Evolutionary conservation across 2,797 vertebrate species (phyloP).

Genomic region (Falco biarmicus): DNA sequence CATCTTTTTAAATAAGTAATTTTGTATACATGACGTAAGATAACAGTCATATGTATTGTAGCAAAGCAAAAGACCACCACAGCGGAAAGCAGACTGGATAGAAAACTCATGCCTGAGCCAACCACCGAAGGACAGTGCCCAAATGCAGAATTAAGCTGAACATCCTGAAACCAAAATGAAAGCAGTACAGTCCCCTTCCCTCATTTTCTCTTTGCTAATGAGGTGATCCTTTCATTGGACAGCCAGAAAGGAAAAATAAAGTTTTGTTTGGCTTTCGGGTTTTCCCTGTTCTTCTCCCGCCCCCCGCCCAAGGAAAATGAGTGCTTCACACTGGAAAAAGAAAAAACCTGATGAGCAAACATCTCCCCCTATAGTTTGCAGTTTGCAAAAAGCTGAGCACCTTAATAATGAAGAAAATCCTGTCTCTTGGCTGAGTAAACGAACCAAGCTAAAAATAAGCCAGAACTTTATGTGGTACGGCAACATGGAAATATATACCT

Average conservation of each 20-base stretch:
- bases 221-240: not conserved
- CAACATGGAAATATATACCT: not conserved
- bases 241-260: not conserved
- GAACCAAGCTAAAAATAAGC: not conserved
- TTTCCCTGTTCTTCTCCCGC: not conserved
- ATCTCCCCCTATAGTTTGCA: conserved; percentile 27
- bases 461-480: not conserved
- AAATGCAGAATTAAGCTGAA: not conserved
- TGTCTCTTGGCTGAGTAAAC: not conserved
- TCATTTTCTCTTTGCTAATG: not conserved
- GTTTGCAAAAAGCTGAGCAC: conserved; percentile 6
- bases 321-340: not conserved
- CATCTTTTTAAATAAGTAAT: not conserved
- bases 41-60: not conserved
- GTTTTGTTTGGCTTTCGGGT: not conserved
- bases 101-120: not conserved
- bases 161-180: not conserved
- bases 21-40: not conserved
- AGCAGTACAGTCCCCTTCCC: not conserved
- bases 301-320: not conserved
- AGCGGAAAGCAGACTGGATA: not conserved
- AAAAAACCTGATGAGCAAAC: not conserved
- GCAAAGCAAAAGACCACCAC: not conserved
- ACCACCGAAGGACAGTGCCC: not conserved
- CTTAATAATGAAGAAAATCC: not conserved